Conservation (phyloP, 2,113 vertebrate genomes). For the Sceloporus undulatus region DNA sequence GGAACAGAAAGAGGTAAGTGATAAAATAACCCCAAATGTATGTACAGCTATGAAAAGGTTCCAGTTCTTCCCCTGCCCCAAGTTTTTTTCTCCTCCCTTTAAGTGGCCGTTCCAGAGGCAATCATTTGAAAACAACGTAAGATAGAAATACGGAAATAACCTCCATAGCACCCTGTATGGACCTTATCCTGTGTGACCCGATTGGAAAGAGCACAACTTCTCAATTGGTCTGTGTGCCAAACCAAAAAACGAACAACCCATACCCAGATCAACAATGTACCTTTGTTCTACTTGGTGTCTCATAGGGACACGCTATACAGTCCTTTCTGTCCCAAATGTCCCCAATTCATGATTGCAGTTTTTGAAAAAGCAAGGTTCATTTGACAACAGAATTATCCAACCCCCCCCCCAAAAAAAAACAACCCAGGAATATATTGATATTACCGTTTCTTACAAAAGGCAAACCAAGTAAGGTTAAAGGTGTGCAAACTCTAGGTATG, state of each 20-base stretch:
- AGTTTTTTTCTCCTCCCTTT: not conserved
- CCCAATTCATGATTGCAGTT: slow-evolving; percentile 38
- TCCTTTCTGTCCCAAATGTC: slow-evolving; percentile 34
- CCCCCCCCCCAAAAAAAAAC: slow-evolving; percentile 24
- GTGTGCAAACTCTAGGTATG: not conserved
- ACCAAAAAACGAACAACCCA: not conserved
- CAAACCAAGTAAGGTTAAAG: not conserved
- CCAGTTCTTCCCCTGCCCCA: slow-evolving; percentile 67
- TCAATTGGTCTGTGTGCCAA: too few relatives aligned
- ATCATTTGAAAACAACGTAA: not conserved
- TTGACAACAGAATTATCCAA: slow-evolving; percentile 2
- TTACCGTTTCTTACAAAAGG: slow-evolving; percentile 37
- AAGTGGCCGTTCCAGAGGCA: not conserved
- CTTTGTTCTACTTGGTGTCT: not conserved
- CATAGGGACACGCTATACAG: slow-evolving; percentile 16
- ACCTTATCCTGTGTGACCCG: not conserved
- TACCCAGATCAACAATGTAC: not conserved
- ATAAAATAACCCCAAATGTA: slow-evolving; percentile 65
- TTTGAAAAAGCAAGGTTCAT: not conserved
- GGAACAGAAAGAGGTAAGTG: not conserved
- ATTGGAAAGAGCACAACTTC: not conserved
- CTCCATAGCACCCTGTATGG: not conserved
- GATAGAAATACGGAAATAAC: not conserved
- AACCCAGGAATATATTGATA: slow-evolving; percentile 32
- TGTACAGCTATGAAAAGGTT: slow-evolving; percentile 71